Conservation (phyloP, 1,140 invertebrate genomes). For the Nebria ingens region DNA sequence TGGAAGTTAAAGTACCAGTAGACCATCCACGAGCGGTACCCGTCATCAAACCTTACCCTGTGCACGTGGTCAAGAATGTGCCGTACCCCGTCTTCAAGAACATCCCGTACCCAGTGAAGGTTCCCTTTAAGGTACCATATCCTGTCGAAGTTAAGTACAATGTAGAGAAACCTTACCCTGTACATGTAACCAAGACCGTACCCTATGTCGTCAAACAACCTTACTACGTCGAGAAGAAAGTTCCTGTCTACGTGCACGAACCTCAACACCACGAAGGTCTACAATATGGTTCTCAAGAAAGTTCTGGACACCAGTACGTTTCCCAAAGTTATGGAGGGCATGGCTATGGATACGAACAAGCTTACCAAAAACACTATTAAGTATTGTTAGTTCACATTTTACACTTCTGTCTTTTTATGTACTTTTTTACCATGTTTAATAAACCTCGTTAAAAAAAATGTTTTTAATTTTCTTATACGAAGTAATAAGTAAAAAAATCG, state of each 20-base stretch:
- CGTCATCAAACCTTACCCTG: constrained; percentile 30
- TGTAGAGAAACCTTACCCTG: constrained; percentile 23
- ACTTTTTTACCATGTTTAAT: too few species aligned
- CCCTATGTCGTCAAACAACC: constrained; percentile 24
- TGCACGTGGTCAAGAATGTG: constrained; percentile 31
- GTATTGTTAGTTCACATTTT: too few species aligned
- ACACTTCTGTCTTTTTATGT: too few species aligned
- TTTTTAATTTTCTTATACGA: too few species aligned
- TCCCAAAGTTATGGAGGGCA: not conserved
- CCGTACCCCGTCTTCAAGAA: constrained; percentile 30
- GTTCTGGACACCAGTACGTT: not conserved
- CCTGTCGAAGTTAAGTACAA: constrained; percentile 6
- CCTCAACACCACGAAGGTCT: constrained; percentile 3
- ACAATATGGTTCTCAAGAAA: not conserved
- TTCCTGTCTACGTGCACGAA: constrained; percentile 15
- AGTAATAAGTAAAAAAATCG: too few species aligned
- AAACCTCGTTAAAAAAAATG: too few species aligned
- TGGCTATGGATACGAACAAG: not conserved
- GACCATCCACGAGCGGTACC: constrained; percentile 21
- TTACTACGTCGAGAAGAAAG: constrained; percentile 15
- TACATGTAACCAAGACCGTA: constrained; percentile 32
- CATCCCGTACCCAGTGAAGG: constrained; percentile 32
- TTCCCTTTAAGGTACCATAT: constrained; percentile 28
- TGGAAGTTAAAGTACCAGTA: constrained; percentile 38
- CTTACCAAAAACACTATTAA: not conserved